These are phyloP conservation scores for Poeciliopsis turrubarensis DNA, from an alignment of 2,113 vertebrate species.

Conservation along the genomic window DNA sequence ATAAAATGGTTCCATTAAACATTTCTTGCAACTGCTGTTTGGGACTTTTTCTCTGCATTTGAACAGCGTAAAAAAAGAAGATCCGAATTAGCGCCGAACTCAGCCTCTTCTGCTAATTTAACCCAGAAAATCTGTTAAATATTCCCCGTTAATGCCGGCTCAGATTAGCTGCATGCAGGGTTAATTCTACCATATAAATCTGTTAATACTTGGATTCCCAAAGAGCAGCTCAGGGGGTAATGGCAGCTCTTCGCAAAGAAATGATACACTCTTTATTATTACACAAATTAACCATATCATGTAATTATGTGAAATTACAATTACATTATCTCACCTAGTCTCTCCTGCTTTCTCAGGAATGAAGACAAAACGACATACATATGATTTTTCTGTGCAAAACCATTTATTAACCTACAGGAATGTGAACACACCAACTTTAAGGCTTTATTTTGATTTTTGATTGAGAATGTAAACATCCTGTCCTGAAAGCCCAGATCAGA, in stretches of 20 bases:
- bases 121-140: not conserved
- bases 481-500: not conserved
- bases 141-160: not conserved
- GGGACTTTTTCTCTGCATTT: too few species aligned
- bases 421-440: not conserved
- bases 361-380: not conserved
- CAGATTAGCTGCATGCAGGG: not conserved
- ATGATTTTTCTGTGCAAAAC: not conserved
- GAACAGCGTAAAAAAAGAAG: not conserved
- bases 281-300: not conserved
- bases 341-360: not conserved
- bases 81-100: not conserved
- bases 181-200: constrained; percentile 3
- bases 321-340: not conserved
- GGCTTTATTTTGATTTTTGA: not conserved
- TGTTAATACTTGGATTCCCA: not conserved
- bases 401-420: not conserved
- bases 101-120: not conserved
- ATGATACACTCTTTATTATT: not conserved
- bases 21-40: too few species aligned
- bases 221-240: constrained; percentile 8
- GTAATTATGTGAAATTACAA: not conserved
- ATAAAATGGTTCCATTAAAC: not conserved
- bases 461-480: not conserved
- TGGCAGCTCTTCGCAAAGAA: not conserved